These are phyloP conservation scores for Vanessa cardui DNA, from an alignment of 2,888 invertebrate genomes.

Conservation along the genomic window DNA sequence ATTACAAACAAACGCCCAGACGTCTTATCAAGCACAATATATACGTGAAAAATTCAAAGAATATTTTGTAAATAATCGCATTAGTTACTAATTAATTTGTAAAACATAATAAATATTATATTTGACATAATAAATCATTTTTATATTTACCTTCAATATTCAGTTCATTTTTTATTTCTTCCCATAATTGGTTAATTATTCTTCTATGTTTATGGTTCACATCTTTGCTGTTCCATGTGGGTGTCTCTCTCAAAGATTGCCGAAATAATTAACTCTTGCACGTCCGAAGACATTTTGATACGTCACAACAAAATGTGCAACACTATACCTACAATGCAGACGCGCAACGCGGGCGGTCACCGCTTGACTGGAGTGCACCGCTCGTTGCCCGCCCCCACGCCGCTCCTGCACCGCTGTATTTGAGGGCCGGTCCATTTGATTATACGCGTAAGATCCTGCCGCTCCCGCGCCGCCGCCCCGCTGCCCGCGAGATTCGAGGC, in stretches of 20 bases:
- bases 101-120: conserved; percentile 3
- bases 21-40: not conserved
- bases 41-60: conserved; percentile 1
- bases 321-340: conserved; percentile 22
- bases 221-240: conserved; percentile 25
- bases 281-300: conserved; percentile 42
- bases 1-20: not conserved
- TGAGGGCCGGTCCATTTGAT: conserved; percentile 6
- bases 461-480: not conserved
- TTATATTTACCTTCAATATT: conserved; percentile 38
- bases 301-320: conserved; percentile 39
- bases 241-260: conserved; percentile 4
- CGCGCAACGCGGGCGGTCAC: conserved; percentile 1
- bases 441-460: not conserved
- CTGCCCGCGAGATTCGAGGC: no score
- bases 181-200: conserved; percentile 38
- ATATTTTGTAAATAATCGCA: conserved; percentile 39
- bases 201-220: conserved; percentile 40
- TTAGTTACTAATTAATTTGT: conserved; percentile 16
- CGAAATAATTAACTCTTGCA: conserved; percentile 3
- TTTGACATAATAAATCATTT: conserved; percentile 33
- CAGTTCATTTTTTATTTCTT: conserved; percentile 35
- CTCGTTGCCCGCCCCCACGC: not conserved
- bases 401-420: not conserved
- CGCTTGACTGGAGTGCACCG: conserved; percentile 4